phyloP scores from a whole-genome alignment of 2,888 invertebrate genomes.

The Philaethria dido region DNA sequence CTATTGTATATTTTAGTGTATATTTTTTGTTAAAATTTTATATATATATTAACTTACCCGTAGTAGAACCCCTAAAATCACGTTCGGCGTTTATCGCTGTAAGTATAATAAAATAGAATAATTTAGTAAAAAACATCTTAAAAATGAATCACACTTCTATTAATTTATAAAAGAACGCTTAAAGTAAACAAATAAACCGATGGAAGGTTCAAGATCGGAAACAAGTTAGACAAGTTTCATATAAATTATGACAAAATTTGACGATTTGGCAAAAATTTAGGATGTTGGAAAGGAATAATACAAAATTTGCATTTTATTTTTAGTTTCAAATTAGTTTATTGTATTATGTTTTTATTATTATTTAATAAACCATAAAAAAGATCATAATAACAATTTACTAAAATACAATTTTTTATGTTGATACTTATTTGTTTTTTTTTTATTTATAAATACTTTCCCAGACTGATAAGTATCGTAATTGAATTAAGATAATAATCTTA shows the following conservation, averaged over 20 bases:
- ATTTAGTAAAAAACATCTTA: not conserved
- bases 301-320: too few relatives aligned
- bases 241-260: not conserved
- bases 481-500: too few relatives aligned
- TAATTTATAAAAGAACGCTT: not conserved
- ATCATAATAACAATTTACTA: too few relatives aligned
- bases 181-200: not conserved
- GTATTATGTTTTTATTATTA: too few relatives aligned
- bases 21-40: too few relatives aligned
- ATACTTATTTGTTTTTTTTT: too few relatives aligned
- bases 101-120: slow-evolving; percentile 42
- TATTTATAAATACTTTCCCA: too few relatives aligned
- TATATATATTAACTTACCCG: slow-evolving; percentile 47
- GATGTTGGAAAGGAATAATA: slow-evolving; percentile 22
- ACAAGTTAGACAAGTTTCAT: slow-evolving; percentile 8
- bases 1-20: too few relatives aligned
- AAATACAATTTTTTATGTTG: too few relatives aligned
- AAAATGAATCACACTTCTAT: not conserved
- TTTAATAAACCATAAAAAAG: too few relatives aligned
- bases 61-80: slow-evolving; percentile 54
- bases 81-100: slow-evolving; percentile 59
- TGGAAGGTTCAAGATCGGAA: not conserved
- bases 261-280: not conserved
- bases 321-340: too few relatives aligned
- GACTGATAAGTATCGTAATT: too few relatives aligned